These are phyloP conservation scores for Hymenochirus boettgeri DNA, from an alignment of 2,113 vertebrate species.

Conservation along the genomic window DNA sequence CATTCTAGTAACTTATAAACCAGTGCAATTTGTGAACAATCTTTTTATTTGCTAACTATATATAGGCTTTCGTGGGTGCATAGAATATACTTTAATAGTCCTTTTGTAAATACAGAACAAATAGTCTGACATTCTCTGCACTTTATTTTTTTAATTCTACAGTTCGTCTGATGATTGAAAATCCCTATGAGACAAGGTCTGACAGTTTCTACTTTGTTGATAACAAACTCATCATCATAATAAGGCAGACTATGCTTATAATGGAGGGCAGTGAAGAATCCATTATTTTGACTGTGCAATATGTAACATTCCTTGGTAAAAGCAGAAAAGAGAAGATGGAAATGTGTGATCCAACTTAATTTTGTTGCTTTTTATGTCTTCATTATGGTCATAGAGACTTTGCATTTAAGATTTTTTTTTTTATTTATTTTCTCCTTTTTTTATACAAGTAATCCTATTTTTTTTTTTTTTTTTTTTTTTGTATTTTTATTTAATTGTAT, in stretches of 20 bases:
- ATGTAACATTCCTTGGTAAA: slow-evolving; percentile 45
- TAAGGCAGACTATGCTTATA: slow-evolving; percentile 97
- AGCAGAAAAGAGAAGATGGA: slow-evolving; percentile 31
- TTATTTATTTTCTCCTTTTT: slow-evolving; percentile 12
- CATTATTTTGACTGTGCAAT: slow-evolving; percentile 36
- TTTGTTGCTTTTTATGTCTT: slow-evolving; percentile 8
- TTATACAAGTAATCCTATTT: not conserved
- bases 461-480: not conserved
- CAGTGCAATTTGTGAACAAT: too few species aligned
- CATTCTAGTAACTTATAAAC: too few species aligned
- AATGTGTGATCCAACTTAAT: not conserved
- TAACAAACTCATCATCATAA: slow-evolving; percentile 99
- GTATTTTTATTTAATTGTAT: not conserved
- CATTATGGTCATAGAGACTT: slow-evolving; percentile 11
- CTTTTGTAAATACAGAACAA: too few species aligned
- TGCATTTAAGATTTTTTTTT: slow-evolving; percentile 14
- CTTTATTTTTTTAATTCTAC: slow-evolving; percentile 40
- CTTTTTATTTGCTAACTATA: too few species aligned
- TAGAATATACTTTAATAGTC: too few species aligned
- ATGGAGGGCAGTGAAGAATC: slow-evolving; percentile 81
- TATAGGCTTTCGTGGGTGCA: too few species aligned
- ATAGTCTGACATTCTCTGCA: not conserved
- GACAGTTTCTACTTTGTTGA: slow-evolving; percentile 99
- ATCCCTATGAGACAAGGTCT: slow-evolving; percentile 92
- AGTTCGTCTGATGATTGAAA: slow-evolving; percentile 93